Percentiles rank a stretch among this genome's conserved stretches.
These are phyloP conservation scores for Rostratula benghalensis DNA, from an alignment of 2,113 vertebrate genomes.

Conservation along the genomic window DNA sequence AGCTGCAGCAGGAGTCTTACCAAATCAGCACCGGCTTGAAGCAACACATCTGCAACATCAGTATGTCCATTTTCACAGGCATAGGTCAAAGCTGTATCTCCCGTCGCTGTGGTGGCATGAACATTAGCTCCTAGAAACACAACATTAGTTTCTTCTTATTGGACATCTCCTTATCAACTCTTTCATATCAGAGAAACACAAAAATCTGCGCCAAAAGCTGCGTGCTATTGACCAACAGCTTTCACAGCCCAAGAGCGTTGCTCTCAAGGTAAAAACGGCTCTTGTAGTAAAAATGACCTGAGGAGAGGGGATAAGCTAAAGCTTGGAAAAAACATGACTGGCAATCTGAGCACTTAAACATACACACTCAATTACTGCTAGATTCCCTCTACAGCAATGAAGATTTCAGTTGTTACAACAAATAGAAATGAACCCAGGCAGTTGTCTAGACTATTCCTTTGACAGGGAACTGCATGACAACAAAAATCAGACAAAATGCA, in stretches of 20 bases:
- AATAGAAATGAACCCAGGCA: neutral
- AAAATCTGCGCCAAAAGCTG: neutral
- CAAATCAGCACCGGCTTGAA: conserved; percentile 96
- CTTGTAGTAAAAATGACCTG: neutral
- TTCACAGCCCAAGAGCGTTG: neutral
- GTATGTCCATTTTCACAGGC: conserved; percentile 99
- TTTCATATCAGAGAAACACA: neutral
- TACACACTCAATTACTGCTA: neutral
- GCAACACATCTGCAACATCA: conserved; percentile 95
- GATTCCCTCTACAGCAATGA: neutral
- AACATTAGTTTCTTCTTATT: neutral
- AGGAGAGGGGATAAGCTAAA: neutral
- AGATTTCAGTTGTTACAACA: neutral
- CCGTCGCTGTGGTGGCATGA: conserved; percentile 97
- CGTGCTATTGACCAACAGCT: neutral
- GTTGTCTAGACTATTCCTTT: neutral
- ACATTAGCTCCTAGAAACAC: conserved; percentile 89
- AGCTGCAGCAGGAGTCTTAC: conserved; percentile 73
- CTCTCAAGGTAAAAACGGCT: neutral
- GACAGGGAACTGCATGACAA: neutral
- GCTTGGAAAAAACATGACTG: neutral
- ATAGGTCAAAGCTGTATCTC: conserved; percentile 95
- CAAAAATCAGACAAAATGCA: neutral
- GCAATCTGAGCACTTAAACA: neutral
- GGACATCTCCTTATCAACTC: neutral